Evolutionary conservation across 2,113 vertebrate species (phyloP).

Genomic region (Catharus bicknelli): DNA sequence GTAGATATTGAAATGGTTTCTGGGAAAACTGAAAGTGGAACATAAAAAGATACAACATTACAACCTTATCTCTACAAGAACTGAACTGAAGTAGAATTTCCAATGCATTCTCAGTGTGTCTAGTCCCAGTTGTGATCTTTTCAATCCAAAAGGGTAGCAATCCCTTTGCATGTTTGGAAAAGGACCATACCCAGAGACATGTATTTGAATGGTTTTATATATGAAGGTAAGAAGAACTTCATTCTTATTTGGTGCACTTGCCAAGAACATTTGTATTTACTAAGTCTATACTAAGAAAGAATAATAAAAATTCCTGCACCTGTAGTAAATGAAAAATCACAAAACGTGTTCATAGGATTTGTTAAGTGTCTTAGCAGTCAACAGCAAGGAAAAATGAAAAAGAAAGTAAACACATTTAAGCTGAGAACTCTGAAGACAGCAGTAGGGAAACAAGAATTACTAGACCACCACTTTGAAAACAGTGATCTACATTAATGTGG

Average conservation of each 20-base stretch:
- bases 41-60: not conserved
- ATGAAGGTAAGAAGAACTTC: not conserved
- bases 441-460: not conserved
- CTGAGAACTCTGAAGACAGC: not conserved
- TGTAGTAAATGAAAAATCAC: not conserved
- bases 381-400: not conserved
- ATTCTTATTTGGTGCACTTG: not conserved
- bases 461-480: not conserved
- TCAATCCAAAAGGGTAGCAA: not conserved
- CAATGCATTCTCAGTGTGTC: not conserved
- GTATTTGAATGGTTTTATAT: not conserved
- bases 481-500: not conserved
- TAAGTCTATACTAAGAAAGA: not conserved
- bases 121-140: not conserved
- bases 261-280: not conserved
- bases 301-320: not conserved
- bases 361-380: not conserved
- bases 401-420: not conserved
- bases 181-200: not conserved
- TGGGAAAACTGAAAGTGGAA: not conserved
- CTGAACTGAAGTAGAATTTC: not conserved
- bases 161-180: not conserved
- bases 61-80: not conserved
- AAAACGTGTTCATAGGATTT: not conserved
- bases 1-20: not conserved